phyloP scores from a whole-genome alignment of 2,888 invertebrate genomes.

The Acanthosepion pharaonis region DNA sequence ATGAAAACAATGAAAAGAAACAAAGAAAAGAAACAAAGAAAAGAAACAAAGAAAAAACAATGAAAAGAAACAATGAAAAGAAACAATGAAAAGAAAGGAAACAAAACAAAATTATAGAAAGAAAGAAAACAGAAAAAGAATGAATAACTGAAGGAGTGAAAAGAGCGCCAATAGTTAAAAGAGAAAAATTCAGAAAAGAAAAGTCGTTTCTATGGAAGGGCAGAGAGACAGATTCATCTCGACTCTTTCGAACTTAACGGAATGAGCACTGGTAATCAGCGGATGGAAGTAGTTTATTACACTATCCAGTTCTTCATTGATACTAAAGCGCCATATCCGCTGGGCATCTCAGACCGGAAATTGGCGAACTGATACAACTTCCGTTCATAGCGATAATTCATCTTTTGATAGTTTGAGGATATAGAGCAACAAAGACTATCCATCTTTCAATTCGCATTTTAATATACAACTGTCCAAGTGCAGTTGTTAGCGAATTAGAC shows the following conservation, averaged over 20 bases:
- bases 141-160: too few relatives aligned
- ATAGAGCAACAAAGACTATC: not conserved
- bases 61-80: too few relatives aligned
- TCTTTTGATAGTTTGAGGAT: not conserved
- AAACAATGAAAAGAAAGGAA: too few relatives aligned
- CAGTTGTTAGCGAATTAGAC: not conserved
- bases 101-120: too few relatives aligned
- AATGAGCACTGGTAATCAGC: not conserved
- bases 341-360: not conserved
- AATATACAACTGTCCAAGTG: not conserved
- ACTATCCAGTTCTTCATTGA: not conserved
- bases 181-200: too few relatives aligned
- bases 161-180: too few relatives aligned
- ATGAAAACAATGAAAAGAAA: too few relatives aligned
- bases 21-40: too few relatives aligned
- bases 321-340: not conserved
- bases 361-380: not conserved
- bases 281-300: not conserved
- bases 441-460: not conserved
- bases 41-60: too few relatives aligned
- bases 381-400: not conserved
- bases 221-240: too few relatives aligned
- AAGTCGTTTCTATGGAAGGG: too few relatives aligned
- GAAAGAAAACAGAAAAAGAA: too few relatives aligned
- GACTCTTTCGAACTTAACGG: not conserved